Evolutionary conservation across 92 coral and sea anemone species (phyloP).

Genomic region (Epizoanthus rinbou): DNA sequence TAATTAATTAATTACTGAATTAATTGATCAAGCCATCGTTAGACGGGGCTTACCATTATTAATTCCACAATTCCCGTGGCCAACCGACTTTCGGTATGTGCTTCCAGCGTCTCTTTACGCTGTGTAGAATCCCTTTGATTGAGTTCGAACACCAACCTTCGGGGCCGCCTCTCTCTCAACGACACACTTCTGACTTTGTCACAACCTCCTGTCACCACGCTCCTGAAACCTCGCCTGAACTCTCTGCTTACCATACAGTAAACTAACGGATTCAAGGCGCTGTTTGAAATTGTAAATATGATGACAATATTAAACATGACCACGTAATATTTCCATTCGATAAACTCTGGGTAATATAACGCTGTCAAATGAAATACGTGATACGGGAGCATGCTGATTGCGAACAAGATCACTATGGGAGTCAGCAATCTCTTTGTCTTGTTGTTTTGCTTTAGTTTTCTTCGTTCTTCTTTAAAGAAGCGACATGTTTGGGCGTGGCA

Average conservation of each 20-base stretch:
- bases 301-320: conserved; percentile 27
- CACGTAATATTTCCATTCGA: conserved; percentile 28
- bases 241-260: conserved; percentile 37
- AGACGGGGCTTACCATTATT: conserved; percentile 31
- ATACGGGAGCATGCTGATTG: conserved; percentile 19
- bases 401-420: conserved; percentile 28
- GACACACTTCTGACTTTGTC: not conserved
- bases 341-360: not conserved
- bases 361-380: conserved; percentile 23
- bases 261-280: conserved; percentile 32
- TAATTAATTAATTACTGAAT: no score
- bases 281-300: conserved; percentile 19
- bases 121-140: not conserved
- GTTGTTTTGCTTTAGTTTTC: conserved; percentile 24
- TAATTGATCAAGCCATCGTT: not conserved
- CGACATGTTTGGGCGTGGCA: conserved; percentile 4
- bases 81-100: not conserved
- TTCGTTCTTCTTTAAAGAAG: conserved; percentile 19
- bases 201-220: conserved; percentile 11
- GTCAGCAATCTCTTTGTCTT: conserved; percentile 30
- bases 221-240: conserved; percentile 19
- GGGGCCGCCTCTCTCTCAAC: not conserved
- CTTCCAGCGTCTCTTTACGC: not conserved
- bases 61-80: not conserved
- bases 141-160: not conserved